phyloP scores from a whole-genome alignment of 2,797 vertebrate genomes.

The Helostoma temminkii region DNA sequence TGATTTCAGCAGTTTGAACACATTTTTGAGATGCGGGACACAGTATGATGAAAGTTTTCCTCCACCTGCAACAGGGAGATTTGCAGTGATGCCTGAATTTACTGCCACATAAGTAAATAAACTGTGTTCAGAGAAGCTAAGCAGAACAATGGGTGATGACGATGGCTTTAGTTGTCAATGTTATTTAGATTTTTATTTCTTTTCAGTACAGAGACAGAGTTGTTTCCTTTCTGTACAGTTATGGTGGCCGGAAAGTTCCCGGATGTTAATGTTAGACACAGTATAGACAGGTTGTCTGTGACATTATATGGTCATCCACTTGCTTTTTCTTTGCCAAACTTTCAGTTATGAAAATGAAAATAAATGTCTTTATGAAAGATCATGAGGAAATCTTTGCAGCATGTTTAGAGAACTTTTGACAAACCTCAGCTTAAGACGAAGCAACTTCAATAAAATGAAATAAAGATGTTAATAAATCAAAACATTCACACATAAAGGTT shows the following conservation, averaged over 20 bases:
- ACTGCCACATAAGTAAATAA: conserved; percentile 7
- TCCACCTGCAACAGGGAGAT: not conserved
- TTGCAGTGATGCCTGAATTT: too few relatives aligned
- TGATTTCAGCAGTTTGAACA: conserved; percentile 4
- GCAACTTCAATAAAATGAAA: not conserved
- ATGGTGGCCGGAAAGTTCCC: not conserved
- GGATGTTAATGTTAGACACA: too few relatives aligned
- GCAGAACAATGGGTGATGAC: not conserved
- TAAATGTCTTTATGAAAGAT: too few relatives aligned
- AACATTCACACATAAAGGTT: not conserved
- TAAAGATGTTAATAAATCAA: not conserved
- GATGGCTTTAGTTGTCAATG: not conserved
- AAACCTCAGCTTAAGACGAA: too few relatives aligned
- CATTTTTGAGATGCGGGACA: not conserved
- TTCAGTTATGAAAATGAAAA: conserved; percentile 3
- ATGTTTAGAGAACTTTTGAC: too few relatives aligned
- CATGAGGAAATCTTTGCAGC: too few relatives aligned
- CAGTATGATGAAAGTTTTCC: not conserved
- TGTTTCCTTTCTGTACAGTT: conserved; percentile 6
- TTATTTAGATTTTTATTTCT: conserved; percentile 11
- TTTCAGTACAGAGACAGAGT: not conserved
- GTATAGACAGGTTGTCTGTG: too few relatives aligned
- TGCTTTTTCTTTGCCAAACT: not conserved
- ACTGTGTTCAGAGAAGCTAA: conserved; percentile 20
- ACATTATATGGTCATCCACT: not conserved